Percentiles rank a stretch among this genome's conserved stretches.
phyloP scores from a whole-genome alignment of 2,888 invertebrate genomes.

The Drosophila anomalata region DNA sequence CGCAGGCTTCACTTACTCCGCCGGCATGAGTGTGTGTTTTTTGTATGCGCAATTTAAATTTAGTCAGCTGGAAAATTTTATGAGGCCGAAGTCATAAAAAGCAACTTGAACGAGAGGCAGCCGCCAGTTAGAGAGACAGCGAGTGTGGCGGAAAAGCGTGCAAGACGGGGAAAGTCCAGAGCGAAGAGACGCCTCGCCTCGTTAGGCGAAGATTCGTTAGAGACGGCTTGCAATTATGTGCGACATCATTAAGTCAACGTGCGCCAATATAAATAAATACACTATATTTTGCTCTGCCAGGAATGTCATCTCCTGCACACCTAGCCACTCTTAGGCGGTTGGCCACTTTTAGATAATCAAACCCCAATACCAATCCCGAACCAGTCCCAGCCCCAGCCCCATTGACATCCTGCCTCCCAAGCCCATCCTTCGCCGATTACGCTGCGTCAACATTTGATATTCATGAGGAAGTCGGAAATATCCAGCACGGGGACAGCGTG shows the following conservation, averaged over 20 bases:
- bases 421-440: conserved; percentile 10
- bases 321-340: background rate
- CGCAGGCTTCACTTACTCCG: conserved; percentile 29
- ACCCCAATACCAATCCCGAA: conserved; percentile 69
- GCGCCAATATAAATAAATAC: no score
- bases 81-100: conserved; percentile 32
- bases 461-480: conserved; percentile 59
- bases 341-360: conserved; percentile 58
- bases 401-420: conserved; percentile 3
- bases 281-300: conserved; percentile 1
- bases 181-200: background rate
- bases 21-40: conserved; percentile 27
- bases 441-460: conserved; percentile 64
- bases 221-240: background rate
- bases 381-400: conserved; percentile 19
- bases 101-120: background rate
- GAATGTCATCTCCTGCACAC: conserved; percentile 4
- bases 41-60: conserved; percentile 67
- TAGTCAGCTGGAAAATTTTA: conserved; percentile 65
- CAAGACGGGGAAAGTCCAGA: background rate
- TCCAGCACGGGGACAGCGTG: conserved; percentile 1
- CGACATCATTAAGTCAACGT: no score
- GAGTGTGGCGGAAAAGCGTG: background rate
- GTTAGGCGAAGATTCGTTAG: background rate
- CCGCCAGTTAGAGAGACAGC: background rate